A percentile compares a stretch with the other conserved stretches of the same genome.
These are phyloP conservation scores for Hyposoter dolosus DNA, from an alignment of 2,888 invertebrate genomes.

Conservation along the genomic window DNA sequence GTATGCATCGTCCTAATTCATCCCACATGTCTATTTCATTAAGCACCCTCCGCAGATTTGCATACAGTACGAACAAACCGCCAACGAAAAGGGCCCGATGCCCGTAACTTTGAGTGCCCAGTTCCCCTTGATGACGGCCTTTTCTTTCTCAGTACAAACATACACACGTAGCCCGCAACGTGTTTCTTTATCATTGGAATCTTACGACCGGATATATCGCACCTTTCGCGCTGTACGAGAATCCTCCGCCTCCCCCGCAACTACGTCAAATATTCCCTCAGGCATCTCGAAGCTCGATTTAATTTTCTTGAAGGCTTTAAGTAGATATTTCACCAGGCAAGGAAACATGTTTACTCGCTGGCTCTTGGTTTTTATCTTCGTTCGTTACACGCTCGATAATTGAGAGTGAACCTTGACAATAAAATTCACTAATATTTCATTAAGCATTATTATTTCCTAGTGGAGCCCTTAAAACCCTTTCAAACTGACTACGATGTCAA, in stretches of 20 bases:
- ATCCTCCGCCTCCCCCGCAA: conserved; percentile 26
- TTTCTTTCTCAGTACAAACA: neutral
- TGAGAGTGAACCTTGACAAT: neutral
- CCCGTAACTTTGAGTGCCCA: neutral
- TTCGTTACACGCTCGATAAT: neutral
- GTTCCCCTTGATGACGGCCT: neutral
- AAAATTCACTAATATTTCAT: neutral
- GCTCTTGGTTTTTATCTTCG: neutral
- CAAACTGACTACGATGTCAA: neutral
- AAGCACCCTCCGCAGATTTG: conserved; percentile 28
- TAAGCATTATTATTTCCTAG: neutral
- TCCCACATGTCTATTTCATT: conserved; percentile 67
- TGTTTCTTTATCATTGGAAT: conserved; percentile 70
- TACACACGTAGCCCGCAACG: conserved; percentile 55
- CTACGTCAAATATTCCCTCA: conserved; percentile 1
- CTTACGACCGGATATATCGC: conserved; percentile 74
- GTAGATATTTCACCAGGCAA: neutral
- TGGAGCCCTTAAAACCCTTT: neutral
- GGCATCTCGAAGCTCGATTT: conserved; percentile 16
- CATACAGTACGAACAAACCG: neutral
- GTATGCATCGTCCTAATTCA: conserved; percentile 66
- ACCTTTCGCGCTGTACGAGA: conserved; percentile 71
- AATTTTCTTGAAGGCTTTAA: neutral
- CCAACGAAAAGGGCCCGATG: neutral
- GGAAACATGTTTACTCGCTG: neutral